Conservation (phyloP, 2,113 vertebrate species). For the Pandion haliaetus region DNA sequence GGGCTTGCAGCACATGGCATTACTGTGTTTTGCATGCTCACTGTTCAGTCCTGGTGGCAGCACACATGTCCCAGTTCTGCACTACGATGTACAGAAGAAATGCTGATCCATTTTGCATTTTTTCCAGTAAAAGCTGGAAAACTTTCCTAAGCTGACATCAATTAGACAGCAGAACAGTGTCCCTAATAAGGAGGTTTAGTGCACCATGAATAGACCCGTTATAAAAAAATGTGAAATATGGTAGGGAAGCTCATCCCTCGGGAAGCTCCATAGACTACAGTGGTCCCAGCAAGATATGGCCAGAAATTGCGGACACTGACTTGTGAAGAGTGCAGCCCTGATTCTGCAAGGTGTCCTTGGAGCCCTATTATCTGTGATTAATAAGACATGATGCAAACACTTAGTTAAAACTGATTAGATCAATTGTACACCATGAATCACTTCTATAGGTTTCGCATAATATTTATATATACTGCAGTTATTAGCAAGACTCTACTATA, state of each 20-base stretch:
- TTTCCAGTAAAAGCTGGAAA: not conserved
- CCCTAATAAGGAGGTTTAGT: not conserved
- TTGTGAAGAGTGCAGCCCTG: not conserved
- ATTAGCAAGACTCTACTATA: slow-evolving; percentile 26
- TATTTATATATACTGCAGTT: slow-evolving; percentile 34
- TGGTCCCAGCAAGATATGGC: not conserved
- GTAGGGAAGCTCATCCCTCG: not conserved
- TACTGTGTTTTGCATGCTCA: not conserved
- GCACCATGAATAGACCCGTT: not conserved
- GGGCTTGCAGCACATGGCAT: not conserved
- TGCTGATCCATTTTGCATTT: not conserved
- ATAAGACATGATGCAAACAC: slow-evolving; percentile 53
- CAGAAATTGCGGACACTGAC: not conserved
- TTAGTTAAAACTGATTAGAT: slow-evolving; percentile 56
- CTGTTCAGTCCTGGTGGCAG: not conserved
- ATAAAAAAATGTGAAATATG: not conserved
- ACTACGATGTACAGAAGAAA: fast-evolving
- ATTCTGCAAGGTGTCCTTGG: slow-evolving; percentile 34
- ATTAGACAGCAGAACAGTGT: not conserved
- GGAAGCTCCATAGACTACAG: not conserved
- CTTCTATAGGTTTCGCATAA: slow-evolving; percentile 49
- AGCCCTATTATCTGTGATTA: slow-evolving; percentile 49
- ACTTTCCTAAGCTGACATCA: not conserved
- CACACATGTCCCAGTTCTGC: not conserved
- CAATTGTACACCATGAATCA: slow-evolving; percentile 35